These are phyloP conservation scores for Ondatra zibethicus DNA, from an alignment of 2,113 vertebrate species.

Conservation along the genomic window DNA sequence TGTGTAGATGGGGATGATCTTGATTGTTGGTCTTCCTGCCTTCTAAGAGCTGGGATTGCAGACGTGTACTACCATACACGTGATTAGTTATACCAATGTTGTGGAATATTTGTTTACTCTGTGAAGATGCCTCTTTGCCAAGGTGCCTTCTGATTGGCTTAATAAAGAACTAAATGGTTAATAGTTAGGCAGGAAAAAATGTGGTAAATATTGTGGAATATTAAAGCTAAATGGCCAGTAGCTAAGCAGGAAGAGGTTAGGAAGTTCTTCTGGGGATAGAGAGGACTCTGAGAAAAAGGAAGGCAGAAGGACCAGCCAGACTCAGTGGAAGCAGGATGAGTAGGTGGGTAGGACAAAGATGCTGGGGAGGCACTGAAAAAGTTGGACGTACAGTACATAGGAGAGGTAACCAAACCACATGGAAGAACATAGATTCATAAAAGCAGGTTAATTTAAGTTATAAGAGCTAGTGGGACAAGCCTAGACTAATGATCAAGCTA, in stretches of 20 bases:
- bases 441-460: too few relatives aligned
- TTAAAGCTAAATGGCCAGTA: neutral
- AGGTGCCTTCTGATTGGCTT: neutral
- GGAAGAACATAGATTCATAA: too few relatives aligned
- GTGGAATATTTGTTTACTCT: neutral
- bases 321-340: neutral
- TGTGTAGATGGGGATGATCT: neutral
- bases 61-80: neutral
- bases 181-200: too few relatives aligned
- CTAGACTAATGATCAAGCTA: too few relatives aligned
- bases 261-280: neutral
- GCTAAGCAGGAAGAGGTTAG: neutral
- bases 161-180: neutral
- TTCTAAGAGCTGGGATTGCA: neutral
- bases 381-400: too few relatives aligned
- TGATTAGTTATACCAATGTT: rapidly evolving
- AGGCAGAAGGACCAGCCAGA: neutral
- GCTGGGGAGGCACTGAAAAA: too few relatives aligned
- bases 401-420: too few relatives aligned
- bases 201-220: too few relatives aligned
- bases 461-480: too few relatives aligned
- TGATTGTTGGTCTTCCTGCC: neutral
- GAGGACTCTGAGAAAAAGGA: neutral
- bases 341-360: neutral
- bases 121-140: neutral